A percentile compares a stretch with the other conserved stretches of the same genome.
Conservation (phyloP, 53 echinoderm and acorn worm genomes). For the Mesocentrotus franciscanus region DNA sequence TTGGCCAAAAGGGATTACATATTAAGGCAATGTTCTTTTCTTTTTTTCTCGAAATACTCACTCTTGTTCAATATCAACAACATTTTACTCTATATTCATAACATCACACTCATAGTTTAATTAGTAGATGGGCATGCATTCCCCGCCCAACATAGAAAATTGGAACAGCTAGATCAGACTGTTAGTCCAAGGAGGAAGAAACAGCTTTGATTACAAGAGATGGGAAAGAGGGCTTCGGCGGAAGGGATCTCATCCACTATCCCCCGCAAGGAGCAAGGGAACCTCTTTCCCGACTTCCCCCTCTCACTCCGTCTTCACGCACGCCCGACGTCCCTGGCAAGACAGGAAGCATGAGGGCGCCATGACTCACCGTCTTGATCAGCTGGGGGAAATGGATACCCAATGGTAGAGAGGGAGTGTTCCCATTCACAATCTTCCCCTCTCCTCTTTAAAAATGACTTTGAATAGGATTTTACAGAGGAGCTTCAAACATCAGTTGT, state of each 20-base stretch:
- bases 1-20: too few species aligned
- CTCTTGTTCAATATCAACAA: background rate
- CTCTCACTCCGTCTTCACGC: background rate
- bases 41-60: background rate
- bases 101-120: background rate
- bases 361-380: background rate
- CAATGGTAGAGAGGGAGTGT: background rate
- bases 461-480: too few species aligned
- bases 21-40: too few species aligned
- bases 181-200: background rate
- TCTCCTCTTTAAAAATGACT: background rate
- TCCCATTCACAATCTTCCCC: background rate
- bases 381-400: slow-evolving; percentile 19
- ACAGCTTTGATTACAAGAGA: background rate
- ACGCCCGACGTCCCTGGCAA: background rate
- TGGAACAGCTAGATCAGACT: background rate
- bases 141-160: background rate
- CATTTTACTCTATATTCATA: background rate
- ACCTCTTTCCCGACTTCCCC: background rate
- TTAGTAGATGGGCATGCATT: background rate
- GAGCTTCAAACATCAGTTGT: too few species aligned
- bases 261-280: background rate
- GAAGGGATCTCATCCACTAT: background rate
- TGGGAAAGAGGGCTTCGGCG: background rate
- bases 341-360: slow-evolving; percentile 5